A percentile compares a stretch with the other conserved stretches of the same genome.
Conservation (phyloP, 1,140 invertebrate genomes). For the Andricus grossulariae region DNA sequence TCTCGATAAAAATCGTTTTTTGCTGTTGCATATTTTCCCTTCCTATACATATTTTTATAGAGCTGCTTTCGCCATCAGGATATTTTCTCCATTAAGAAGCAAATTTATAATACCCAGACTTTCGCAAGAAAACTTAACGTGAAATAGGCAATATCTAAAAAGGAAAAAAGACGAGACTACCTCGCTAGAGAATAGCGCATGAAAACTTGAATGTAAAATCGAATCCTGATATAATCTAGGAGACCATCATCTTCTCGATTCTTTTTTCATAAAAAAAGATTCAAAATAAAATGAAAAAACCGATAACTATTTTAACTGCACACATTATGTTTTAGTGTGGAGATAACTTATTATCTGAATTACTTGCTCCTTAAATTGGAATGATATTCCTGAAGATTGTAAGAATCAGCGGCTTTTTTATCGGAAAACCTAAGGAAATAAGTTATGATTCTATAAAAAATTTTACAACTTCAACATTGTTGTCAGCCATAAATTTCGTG, state of each 20-base stretch:
- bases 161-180: not conserved
- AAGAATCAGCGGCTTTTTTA: constrained; percentile 14
- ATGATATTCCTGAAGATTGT: constrained; percentile 1
- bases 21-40: not conserved
- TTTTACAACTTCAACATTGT: constrained; percentile 15
- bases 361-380: constrained; percentile 3
- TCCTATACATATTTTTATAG: not conserved
- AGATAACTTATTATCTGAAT: not conserved
- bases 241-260: too few relatives aligned
- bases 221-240: too few relatives aligned
- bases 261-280: too few relatives aligned
- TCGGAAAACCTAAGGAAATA: constrained; percentile 16
- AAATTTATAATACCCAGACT: constrained; percentile 7
- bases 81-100: constrained; percentile 23
- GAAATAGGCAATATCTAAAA: not conserved
- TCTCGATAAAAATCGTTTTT: too few relatives aligned
- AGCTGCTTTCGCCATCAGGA: constrained; percentile 7
- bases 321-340: too few relatives aligned
- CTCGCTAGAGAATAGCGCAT: not conserved
- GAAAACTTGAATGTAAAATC: not conserved
- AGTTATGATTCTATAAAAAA: constrained; percentile 22
- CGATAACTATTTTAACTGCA: too few relatives aligned
- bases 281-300: too few relatives aligned
- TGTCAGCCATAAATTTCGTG: not conserved
- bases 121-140: not conserved